Percentiles rank a stretch among this genome's conserved stretches.
Conservation (phyloP, 2,797 vertebrate species). For the Fistularia tabacaria region DNA sequence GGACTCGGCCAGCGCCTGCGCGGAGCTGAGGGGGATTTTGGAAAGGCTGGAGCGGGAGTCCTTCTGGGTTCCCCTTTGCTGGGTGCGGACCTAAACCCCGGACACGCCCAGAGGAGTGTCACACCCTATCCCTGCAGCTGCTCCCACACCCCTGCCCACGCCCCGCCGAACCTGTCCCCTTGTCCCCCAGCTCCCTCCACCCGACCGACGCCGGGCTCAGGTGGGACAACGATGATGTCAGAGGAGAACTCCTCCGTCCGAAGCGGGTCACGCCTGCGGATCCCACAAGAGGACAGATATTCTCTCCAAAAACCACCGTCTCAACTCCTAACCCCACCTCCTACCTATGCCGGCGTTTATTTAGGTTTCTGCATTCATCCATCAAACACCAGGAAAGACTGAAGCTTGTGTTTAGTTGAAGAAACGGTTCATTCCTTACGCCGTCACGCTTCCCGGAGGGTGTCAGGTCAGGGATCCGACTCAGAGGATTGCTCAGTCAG, state of each 20-base stretch:
- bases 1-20: conserved; percentile 83
- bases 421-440: conserved; percentile 11
- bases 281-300: too few species aligned
- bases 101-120: conserved; percentile 12
- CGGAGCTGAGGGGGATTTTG: conserved; percentile 80
- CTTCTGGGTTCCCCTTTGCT: conserved; percentile 88
- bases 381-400: too few species aligned
- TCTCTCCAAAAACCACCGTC: too few species aligned
- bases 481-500: conserved; percentile 37
- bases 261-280: background rate
- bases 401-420: conserved; percentile 1
- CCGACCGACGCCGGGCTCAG: conserved; percentile 15
- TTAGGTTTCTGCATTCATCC: too few species aligned
- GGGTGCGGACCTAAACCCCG: conserved; percentile 82
- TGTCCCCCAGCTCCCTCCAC: conserved; percentile 8
- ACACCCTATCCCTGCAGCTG: background rate
- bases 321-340: too few species aligned
- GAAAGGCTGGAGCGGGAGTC: conserved; percentile 85
- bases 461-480: conserved; percentile 24
- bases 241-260: conserved; percentile 27
- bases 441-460: conserved; percentile 17
- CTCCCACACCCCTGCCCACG: conserved; percentile 1
- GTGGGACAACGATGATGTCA: conserved; percentile 34
- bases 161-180: background rate
- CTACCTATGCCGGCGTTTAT: background rate